Evolutionary conservation across 2,797 vertebrate species (phyloP), one percentile per base, ranked within the genome.

Genomic region (Halcyon leucocephala): DNA sequence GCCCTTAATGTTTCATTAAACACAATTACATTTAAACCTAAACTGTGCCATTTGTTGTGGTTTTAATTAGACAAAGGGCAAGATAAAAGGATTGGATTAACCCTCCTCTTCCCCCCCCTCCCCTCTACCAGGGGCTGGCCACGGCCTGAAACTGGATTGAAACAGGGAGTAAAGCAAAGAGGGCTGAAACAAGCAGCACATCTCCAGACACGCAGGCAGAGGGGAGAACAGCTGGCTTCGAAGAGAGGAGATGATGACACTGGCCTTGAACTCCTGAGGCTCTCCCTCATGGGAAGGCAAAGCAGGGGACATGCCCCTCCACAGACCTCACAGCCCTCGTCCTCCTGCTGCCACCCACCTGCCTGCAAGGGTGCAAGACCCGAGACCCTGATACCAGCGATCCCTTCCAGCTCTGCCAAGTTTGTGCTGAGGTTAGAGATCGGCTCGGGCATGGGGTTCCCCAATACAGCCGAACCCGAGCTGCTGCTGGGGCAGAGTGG

Each of bases 1-100:
- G 97, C 94, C 94, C 97, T 97, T 97, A 97, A 97, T 97, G 95
- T 97, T 97, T 97, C 97, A 98, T 97, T 98, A 97, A 97, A 96
- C 95, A 97, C 97, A 97, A 98, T 97, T 97, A 97, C 97, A 97
- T 97, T 97, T 97, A 96, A 97, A 96, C 96, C 94, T 97, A 98
- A 97, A 97, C 93, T 95, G 96, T 94, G 94, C 95, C 97, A 97
- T 97, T 98, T 97, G 96, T 98, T 97, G 97, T 96, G 95, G 97
- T 96, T 97, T 96, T 95, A 97, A 97, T 97, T 97, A 96, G 94
- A 97, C 96, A 95, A 97, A 97, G 95, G 95, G 96, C 93, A 96
- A 96, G 97, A 97, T 89, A 90, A 97, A 97, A 93, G 84, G 90
- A 91, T 90, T 88, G 71, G 88, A 96, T 97, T 97, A 97, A 97